Base-by-base conservation (phyloP, 2,888 invertebrate genomes). In the Cantharis rustica region DNA sequence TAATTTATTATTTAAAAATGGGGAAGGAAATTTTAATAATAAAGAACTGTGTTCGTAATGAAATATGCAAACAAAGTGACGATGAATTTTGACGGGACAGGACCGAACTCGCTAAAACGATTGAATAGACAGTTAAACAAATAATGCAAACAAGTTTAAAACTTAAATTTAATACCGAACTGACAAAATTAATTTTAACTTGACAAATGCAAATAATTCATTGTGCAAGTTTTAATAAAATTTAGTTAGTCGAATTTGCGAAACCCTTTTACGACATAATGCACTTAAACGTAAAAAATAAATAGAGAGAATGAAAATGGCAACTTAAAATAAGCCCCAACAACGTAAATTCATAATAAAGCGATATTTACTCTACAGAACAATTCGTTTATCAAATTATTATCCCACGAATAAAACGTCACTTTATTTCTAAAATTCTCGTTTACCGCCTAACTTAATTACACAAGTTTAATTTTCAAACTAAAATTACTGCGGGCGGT, bases 311-410 rank as follows among this genome's bases (percentile, higher is more conserved):
- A 20, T 47, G 23, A 70, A 72, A 74, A 69, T 69, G 17, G n/a
- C 20, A 47, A 26, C 69, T 74, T 74, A 20, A 69, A 74, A 63
- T 74, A 63, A 16, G 69, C 63, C 64, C 16, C 63, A 70, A 17
- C 69, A 47, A 69, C 31, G 63, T 70, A 69, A 74, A 74, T 74
- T 63, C 63, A 70, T 74, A 74, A 74, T 69, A 69, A 70, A 74
- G 69, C 69, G 62, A 62, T 74, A 69, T 74, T 74, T 74, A 66
- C 66, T 66, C 16, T 31, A 16, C 72, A 26, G 74, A 66, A 47
- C 31, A 64, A 69, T 72, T 70, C 20, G 63, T 17, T 70, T 74
- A 74, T 62, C 27, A 69, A 74, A 74, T 74, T 74, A 74, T n/a
- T n/a, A 66, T 47, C 13, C 64, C 13, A 23, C 64, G 64, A 66